These are phyloP conservation scores for Sturnus vulgaris DNA, from an alignment of 2,113 vertebrate species.

Conservation along the genomic window DNA sequence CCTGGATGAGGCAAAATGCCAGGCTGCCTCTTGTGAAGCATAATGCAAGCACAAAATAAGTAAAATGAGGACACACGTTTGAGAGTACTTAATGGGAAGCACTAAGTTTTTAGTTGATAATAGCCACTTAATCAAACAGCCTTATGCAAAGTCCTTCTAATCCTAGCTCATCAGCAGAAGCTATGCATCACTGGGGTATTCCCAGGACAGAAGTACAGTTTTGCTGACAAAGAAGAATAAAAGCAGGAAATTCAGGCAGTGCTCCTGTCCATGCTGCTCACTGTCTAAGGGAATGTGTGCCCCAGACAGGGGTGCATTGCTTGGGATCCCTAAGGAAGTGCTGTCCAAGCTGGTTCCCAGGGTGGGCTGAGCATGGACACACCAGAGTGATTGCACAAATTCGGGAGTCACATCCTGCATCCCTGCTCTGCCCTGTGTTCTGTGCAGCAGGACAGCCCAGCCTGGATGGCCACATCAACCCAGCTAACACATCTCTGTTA, in stretches of 20 bases:
- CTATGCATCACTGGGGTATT: neutral
- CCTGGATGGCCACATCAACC: neutral
- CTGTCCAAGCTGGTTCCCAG: neutral
- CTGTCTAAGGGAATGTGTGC: neutral
- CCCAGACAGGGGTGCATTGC: accelerated
- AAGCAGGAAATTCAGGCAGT: neutral
- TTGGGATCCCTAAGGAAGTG: accelerated
- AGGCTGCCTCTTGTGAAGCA: neutral
- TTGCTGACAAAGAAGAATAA: neutral
- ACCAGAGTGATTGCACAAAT: accelerated
- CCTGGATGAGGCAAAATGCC: neutral
- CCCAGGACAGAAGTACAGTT: neutral
- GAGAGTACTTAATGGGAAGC: conserved; percentile 27
- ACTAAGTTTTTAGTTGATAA: conserved; percentile 31
- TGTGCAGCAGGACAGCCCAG: neutral
- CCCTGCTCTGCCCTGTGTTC: accelerated
- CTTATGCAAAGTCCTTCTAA: conserved; percentile 32
- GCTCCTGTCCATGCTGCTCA: neutral
- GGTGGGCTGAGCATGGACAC: neutral
- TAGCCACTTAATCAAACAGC: conserved; percentile 53
- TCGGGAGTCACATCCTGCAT: neutral
- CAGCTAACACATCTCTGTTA: neutral
- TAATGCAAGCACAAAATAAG: neutral
- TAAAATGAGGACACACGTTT: neutral
- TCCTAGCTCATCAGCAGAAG: conserved; percentile 19